phyloP scores from a whole-genome alignment of 2,888 invertebrate species.

The Acronicta alni region DNA sequence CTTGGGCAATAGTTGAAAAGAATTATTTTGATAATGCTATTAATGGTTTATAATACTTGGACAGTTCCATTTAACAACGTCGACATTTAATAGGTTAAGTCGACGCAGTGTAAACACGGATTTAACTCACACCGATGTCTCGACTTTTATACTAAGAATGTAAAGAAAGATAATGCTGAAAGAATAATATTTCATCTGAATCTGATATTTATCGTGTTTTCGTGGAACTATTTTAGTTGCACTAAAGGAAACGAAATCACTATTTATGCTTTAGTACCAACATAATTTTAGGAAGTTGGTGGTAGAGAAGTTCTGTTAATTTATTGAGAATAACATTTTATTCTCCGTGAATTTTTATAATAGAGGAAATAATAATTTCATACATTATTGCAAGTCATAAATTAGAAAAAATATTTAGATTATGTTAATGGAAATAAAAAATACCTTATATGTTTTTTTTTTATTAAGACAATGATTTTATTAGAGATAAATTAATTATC shows the following conservation, averaged over 20 bases:
- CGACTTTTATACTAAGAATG: conserved; percentile 39
- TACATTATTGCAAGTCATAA: not conserved
- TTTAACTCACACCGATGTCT: conserved; percentile 56
- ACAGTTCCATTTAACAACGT: conserved; percentile 34
- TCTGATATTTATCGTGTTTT: conserved; percentile 49
- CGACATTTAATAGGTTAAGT: conserved; percentile 44
- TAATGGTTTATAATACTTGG: too few species aligned
- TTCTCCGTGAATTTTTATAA: too few species aligned
- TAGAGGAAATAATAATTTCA: too few species aligned
- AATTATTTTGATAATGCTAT: too few species aligned
- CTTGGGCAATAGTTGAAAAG: too few species aligned
- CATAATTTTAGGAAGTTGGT: conserved; percentile 26
- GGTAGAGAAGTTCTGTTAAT: conserved; percentile 1
- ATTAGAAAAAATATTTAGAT: too few species aligned
- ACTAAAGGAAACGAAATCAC: conserved; percentile 37
- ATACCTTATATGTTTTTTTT: too few species aligned
- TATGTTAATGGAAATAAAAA: too few species aligned
- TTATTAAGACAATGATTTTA: too few species aligned
- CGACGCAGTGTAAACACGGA: conserved; percentile 52
- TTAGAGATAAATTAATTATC: too few species aligned
- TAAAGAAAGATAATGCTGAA: conserved; percentile 46
- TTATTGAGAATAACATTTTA: not conserved
- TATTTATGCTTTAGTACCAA: conserved; percentile 38
- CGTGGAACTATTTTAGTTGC: conserved; percentile 39
- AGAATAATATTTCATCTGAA: conserved; percentile 50